Conservation (phyloP, 2,113 vertebrate genomes). For the Rafetus swinhoei region DNA sequence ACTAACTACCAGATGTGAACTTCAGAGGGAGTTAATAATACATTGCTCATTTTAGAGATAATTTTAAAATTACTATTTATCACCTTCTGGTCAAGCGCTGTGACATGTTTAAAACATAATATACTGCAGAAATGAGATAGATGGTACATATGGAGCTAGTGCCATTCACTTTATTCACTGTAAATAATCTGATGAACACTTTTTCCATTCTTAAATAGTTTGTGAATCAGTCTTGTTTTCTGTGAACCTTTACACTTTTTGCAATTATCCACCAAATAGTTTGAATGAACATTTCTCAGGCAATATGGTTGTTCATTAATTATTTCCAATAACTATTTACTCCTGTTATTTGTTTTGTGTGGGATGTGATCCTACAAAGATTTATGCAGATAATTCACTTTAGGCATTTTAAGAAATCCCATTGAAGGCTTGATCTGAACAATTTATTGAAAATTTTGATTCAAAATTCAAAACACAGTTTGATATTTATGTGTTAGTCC, state of each 20-base stretch:
- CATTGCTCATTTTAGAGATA: constrained; percentile 3
- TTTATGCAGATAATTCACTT: neutral
- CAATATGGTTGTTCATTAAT: neutral
- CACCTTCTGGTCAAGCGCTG: neutral
- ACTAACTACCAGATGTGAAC: neutral
- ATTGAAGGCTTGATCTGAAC: neutral
- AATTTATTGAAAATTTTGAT: neutral
- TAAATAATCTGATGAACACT: constrained; percentile 1
- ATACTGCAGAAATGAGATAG: neutral
- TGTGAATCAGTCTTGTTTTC: neutral
- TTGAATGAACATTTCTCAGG: neutral
- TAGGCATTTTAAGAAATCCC: neutral
- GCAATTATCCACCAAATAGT: neutral
- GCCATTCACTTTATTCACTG: neutral
- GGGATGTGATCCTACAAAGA: neutral
- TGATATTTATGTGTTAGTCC: neutral
- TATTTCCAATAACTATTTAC: neutral
- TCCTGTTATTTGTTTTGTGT: neutral
- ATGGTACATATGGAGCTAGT: neutral
- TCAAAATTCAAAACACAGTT: neutral
- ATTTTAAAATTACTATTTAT: constrained; percentile 14
- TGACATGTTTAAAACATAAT: constrained; percentile 1
- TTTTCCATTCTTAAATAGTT: neutral
- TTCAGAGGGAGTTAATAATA: constrained; percentile 19
- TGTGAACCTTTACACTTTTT: neutral